phyloP scores from a whole-genome alignment of 2,888 invertebrate genomes.

The Stenurella melanura region DNA sequence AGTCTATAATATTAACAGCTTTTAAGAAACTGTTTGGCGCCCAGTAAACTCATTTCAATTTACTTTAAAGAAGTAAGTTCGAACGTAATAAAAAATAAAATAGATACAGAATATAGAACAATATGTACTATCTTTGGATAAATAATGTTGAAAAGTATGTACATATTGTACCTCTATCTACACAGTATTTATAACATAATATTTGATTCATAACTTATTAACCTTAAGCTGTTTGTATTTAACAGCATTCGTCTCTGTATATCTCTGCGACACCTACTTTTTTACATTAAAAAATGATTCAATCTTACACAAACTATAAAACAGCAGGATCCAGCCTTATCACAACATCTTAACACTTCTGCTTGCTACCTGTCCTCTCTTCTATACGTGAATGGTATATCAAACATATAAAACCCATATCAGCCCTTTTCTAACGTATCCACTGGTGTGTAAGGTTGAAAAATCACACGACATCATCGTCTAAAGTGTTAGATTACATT shows the following conservation, averaged over 20 bases:
- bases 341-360: constrained; percentile 28
- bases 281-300: constrained; percentile 23
- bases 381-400: constrained; percentile 29
- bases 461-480: constrained; percentile 38
- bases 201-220: too few relatives aligned
- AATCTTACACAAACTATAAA: constrained; percentile 27
- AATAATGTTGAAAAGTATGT: too few relatives aligned
- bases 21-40: too few relatives aligned
- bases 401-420: constrained; percentile 1
- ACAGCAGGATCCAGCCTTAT: constrained; percentile 32
- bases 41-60: too few relatives aligned
- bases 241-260: background rate
- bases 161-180: too few relatives aligned
- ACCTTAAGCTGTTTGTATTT: too few relatives aligned
- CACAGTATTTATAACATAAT: too few relatives aligned
- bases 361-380: constrained; percentile 28
- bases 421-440: background rate
- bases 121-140: too few relatives aligned
- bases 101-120: too few relatives aligned
- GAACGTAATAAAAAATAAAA: too few relatives aligned
- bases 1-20: too few relatives aligned
- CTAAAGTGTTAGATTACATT: constrained; percentile 36
- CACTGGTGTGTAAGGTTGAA: constrained; percentile 28
- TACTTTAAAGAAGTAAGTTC: too few relatives aligned
- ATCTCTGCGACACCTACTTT: background rate